These are phyloP conservation scores for Phengaris alcon DNA, from an alignment of 2,888 invertebrate genomes.

Conservation along the genomic window DNA sequence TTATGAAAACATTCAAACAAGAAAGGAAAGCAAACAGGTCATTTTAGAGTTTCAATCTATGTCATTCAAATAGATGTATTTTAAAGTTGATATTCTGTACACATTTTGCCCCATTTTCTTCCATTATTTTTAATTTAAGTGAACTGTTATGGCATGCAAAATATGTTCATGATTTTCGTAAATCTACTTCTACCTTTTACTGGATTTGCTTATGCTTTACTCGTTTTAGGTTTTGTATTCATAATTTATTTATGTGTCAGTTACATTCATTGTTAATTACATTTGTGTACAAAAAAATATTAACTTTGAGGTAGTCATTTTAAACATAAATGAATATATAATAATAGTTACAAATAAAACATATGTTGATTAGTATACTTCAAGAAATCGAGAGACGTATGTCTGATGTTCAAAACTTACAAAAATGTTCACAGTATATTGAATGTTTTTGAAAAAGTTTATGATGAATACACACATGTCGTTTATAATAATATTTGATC, in stretches of 20 bases:
- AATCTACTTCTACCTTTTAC: neutral
- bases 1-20: too few species aligned
- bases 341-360: too few species aligned
- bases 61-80: neutral
- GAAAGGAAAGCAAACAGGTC: too few species aligned
- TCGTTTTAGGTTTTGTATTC: neutral
- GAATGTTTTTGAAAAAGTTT: neutral
- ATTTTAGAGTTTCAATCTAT: too few species aligned
- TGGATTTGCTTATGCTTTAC: constrained; percentile 16
- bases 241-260: neutral
- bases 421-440: too few species aligned
- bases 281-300: neutral
- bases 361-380: too few species aligned
- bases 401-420: too few species aligned
- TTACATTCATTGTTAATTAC: neutral
- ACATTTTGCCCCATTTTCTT: neutral
- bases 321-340: too few species aligned
- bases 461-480: neutral
- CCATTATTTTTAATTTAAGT: neutral
- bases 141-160: constrained; percentile 3
- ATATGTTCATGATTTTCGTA: constrained; percentile 3
- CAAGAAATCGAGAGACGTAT: too few species aligned
- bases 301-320: neutral
- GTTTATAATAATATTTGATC: constrained; percentile 10
- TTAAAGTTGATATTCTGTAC: neutral